Evolutionary conservation across 1,140 invertebrate genomes (phyloP), one percentile per base, ranked within the genome.

Genomic region (Temnothorax curvispinosus): DNA sequence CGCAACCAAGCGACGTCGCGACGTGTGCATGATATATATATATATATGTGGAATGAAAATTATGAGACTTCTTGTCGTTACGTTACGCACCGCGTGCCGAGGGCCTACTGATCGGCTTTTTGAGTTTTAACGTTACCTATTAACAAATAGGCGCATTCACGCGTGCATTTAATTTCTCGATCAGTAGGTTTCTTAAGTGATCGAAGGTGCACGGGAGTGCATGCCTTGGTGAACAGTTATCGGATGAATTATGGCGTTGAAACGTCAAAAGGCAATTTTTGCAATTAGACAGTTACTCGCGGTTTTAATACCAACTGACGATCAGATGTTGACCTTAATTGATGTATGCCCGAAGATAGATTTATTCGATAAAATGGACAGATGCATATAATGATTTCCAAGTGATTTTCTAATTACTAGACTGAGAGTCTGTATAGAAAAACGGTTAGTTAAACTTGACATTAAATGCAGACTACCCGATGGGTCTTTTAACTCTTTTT

Each of bases 271-370:
- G 41, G 47, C 21, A 11, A 27, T 67, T 80, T 80, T 80, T 67
- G 60, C 44, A 67, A 80, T 80, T 80, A 80, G 44, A 21, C 75
- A 8, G 13, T 78, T 52, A 35, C 18, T 50, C 38, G 15, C 54
- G 44, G 54, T 67, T 80, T 67, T 67, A 67, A 67, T 80, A 32
- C 9, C 77, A 67, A 64, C 32, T 41, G 44, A 13, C 13, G 32
- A 67, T 80, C 60, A 52, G 44, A 35, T 80, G 27, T 27, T 54
- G 47, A 54, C 35, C 76, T 67, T 80, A 80, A 80, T 27, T 27
- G 27, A 27, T 27, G 27, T 1, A 27, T 27, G 27, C 27, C 27
- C 27, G 27, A 27, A 27, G 27, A 27, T 27, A 27, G 27, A 27
- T 27, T 27, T 27, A 27, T 27, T 27, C 27, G 27, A 27, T 27